Base-by-base conservation (phyloP, 1,140 invertebrate genomes). In the Eufriesea mexicana region DNA sequence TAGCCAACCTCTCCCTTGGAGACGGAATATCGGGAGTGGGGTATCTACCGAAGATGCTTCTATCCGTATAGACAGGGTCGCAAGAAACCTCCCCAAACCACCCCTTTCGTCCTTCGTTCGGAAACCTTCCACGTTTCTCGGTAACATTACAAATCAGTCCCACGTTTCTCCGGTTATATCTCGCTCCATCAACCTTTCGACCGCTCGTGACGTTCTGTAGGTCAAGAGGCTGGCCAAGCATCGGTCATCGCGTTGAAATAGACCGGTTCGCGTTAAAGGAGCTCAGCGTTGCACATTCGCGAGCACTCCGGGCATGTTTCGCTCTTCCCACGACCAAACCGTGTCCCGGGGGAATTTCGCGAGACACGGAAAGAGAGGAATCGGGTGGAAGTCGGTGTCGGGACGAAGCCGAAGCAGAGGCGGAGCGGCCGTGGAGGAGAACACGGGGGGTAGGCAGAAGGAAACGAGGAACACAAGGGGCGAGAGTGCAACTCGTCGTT, bases 401-500 rank as follows among this genome's bases (percentile, higher is more conserved):
- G 35, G 4, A 57, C 9, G 20, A 61, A 16, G 47, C 8, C 35
- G 49, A 0, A 2, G 59, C 49, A 28, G 23, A 59, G 45, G 20
- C 45, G 73, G 20, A 23, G 9, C 5, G 73, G 49, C 14, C 20
- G 61, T 64, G 18, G 18, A 64, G 20, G 35, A 64, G 62, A 8
- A 8, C 62, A 35, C 28, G 57, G 12, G n/a, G 6, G 0, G 8
- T 2, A 42, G 25, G 28, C 0, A 64, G 18, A 64, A 28, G 61
- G 28, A 75, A 75, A 49, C 18, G 54, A 7, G 67, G 35, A 42
- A 59, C 5, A 47, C n/a, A 70, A 12, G 42, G 28, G 14, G 23
- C 18, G 71, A 62, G 54, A 81, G 64, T 81, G 79, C 62, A 75
- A 71, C 54, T 67, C 42, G 42, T 79, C 59, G 83, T 74, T 74